Base-by-base conservation (phyloP, 2,113 vertebrate genomes). In the Scomber scombrus region DNA sequence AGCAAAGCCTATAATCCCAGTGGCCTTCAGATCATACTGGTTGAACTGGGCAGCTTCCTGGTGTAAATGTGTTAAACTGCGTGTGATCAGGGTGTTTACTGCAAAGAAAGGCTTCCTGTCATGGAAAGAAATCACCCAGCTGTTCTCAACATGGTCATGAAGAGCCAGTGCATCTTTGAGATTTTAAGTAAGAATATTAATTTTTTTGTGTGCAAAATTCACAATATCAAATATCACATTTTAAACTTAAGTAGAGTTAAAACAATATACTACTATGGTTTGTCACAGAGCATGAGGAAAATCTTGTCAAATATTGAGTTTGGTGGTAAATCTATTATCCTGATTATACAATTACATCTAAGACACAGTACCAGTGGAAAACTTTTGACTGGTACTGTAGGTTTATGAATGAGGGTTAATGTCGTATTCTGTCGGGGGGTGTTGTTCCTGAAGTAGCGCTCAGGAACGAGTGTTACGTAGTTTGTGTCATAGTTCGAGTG, bases 251-350 rank as follows among this genome's bases (percentile, higher is more conserved):
- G 65, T 75, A 6, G 46, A 15, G 57, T 19, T 2, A 31, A 50
- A 47, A 46, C 66, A 58, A 14, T 13, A 26, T 63, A 1, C 11
- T 1, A 12, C 57, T 14, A 51, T 58, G 8, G 15, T 72, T 70
- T 64, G 29, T 50, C 68, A 74, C 54, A 67, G 4, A 82, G 3
- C 11, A 49, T 47, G 40, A 51, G 40, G 52, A 26, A 75, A 79
- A 57, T 26, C 16, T 40, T 9, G 13, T 62, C 54, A 58, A 57
- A 55, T 61, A 31, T 26, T 43, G 50, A 78, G 19, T 67, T 71
- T 55, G 14, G 3, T 73, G n/a, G 19, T 45, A 52, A 31, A 61
- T 72, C 46, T 2, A 34, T 46, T 21, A 5, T 26, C 2, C 13
- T 51, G 29, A 15, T 55, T 65, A 13, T 21, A 63, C 16, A 6